A percentile compares a stretch with the other conserved stretches of the same genome.
Evolutionary conservation across 2,888 invertebrate species (phyloP).

Genomic region (Nephrotoma appendiculata): DNA sequence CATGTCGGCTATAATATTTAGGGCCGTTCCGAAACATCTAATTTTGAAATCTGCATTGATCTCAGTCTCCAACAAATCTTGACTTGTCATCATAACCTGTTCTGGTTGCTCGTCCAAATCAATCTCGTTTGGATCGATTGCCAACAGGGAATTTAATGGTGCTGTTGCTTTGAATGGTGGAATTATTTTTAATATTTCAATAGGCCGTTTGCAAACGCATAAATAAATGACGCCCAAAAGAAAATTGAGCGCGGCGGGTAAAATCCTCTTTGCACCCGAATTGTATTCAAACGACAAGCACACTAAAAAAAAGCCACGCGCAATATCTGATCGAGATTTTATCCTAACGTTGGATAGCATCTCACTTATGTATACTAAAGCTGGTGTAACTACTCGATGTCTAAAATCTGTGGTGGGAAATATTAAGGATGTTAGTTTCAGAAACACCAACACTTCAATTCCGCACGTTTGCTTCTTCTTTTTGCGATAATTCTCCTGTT

Average conservation of each 20-base stretch:
- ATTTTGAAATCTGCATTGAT: slow-evolving; percentile 51
- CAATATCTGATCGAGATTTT: slow-evolving; percentile 48
- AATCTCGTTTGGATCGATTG: slow-evolving; percentile 36
- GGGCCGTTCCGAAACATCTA: background rate
- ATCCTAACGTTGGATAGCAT: slow-evolving; percentile 53
- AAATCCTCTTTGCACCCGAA: slow-evolving; percentile 58
- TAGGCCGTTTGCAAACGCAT: slow-evolving; percentile 45
- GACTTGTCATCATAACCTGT: slow-evolving; percentile 35
- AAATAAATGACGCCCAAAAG: slow-evolving; percentile 60
- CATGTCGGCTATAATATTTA: slow-evolving; percentile 36
- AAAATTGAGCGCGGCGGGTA: slow-evolving; percentile 69
- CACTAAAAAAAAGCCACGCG: slow-evolving; percentile 61
- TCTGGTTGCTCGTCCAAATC: slow-evolving; percentile 26
- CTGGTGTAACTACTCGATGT: slow-evolving; percentile 81
- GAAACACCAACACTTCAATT: slow-evolving; percentile 57
- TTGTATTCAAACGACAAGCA: slow-evolving; percentile 67
- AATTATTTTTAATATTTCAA: slow-evolving; percentile 44
- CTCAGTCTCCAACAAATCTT: slow-evolving; percentile 18
- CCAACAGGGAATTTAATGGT: slow-evolving; percentile 39
- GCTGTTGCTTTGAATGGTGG: slow-evolving; percentile 51
- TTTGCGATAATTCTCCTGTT: slow-evolving; percentile 47
- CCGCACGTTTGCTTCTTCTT: slow-evolving; percentile 45
- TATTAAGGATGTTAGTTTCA: slow-evolving; percentile 62
- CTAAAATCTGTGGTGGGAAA: slow-evolving; percentile 85
- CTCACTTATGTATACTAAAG: slow-evolving; percentile 67